Base-by-base conservation (phyloP, 2,797 vertebrate genomes). In the Iguana delicatissima region DNA sequence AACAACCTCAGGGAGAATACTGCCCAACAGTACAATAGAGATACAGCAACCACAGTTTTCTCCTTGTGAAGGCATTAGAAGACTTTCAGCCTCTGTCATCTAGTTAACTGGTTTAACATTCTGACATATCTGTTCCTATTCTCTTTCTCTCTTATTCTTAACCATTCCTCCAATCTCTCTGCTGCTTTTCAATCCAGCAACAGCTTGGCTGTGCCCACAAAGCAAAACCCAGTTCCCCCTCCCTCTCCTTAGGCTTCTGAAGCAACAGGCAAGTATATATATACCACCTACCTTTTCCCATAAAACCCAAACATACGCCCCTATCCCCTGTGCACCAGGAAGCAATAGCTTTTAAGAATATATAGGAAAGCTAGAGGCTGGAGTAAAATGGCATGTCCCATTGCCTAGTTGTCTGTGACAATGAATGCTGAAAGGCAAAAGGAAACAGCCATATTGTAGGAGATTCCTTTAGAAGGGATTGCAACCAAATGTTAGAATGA, bases 391-490 rank as follows among this genome's bases (percentile, higher is more conserved):
- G 69, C 2, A 1, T 76, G 89, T 79, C 93, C 82, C 32, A 57
- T 69, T 13, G 76, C 7, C 87, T 86, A 86, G 67, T 52, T 76
- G 52, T 62, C 86, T 90, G 72, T 0, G 62, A 85, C 42, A 52
- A 91, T 86, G 0, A 7, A n/a, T 79, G 38, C 55, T 62, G 2
- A 93, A 62, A 90, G 77, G 89, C 77, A 0, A 55, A 52, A 24
- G 90, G 92, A 89, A 90, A 73, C 0, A 0, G 29, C 81, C 46
- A 0, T 32, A 0, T 24, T 2, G 85, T 57, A 83, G 62, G 89
- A 89, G 89, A 74, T 79, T 24, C 90, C 85, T 89, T 88, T n/a
- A 29, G 92, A 90, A 87, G 91, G 84, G 32, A 72, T 14, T 35
- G 0, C 86, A 83, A 90, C 82, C 1, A 32, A 52, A 91, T 85